Conservation (phyloP, 2,888 invertebrate species). For the Capitulum mitella region DNA sequence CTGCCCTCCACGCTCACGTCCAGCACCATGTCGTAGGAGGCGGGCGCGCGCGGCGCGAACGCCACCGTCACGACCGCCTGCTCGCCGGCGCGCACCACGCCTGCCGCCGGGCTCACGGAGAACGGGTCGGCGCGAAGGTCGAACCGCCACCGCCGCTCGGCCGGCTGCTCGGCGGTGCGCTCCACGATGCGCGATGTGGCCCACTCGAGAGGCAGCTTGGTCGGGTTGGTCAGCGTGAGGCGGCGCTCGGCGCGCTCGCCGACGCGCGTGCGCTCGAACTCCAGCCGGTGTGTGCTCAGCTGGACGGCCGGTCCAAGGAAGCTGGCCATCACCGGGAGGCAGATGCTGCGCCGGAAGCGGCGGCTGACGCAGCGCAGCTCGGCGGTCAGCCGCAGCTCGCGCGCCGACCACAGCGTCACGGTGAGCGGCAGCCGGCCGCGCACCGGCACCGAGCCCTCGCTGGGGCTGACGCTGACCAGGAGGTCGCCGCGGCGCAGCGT, state of each 20-base stretch:
- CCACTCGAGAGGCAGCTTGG: constrained; percentile 23
- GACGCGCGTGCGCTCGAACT: constrained; percentile 19
- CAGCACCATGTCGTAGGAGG: constrained; percentile 70
- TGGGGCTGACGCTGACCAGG: constrained; percentile 50
- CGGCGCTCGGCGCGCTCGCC: background rate
- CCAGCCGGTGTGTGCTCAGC: background rate
- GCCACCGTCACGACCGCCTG: constrained; percentile 72
- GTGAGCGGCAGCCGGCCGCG: constrained; percentile 44
- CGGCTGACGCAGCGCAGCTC: constrained; percentile 12
- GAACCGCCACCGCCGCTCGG: constrained; percentile 52
- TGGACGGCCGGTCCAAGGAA: constrained; percentile 26
- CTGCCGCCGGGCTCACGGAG: constrained; percentile 42
- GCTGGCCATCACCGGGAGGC: constrained; percentile 14
- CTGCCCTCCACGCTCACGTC: constrained; percentile 57
- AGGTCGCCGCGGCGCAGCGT: constrained; percentile 46
- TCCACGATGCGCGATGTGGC: constrained; percentile 28
- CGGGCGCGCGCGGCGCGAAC: constrained; percentile 72
- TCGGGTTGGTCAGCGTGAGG: constrained; percentile 1
- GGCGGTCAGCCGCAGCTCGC: constrained; percentile 7
- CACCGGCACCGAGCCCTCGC: constrained; percentile 50
- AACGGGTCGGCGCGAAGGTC: constrained; percentile 63
- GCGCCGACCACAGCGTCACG: constrained; percentile 17
- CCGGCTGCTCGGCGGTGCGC: constrained; percentile 22
- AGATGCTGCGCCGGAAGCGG: background rate
- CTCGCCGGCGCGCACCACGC: constrained; percentile 39